Base-by-base conservation (phyloP, 2,888 invertebrate species). In the Carpatolechia fugitivella region DNA sequence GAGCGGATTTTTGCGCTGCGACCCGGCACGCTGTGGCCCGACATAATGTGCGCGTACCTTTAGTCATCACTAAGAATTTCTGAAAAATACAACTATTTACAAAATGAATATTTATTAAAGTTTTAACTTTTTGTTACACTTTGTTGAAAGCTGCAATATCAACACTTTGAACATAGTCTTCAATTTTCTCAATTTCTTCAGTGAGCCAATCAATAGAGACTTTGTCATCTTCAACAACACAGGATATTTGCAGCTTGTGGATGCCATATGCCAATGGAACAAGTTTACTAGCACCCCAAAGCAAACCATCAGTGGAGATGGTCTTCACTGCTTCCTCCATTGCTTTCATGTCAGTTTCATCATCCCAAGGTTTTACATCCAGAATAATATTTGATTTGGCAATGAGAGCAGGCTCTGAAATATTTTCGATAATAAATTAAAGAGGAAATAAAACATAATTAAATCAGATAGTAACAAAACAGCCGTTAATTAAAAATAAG, bases 81-180 rank as follows among this genome's bases (percentile, higher is more conserved):
- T n/a, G n/a, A n/a, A 44, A 18, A 38, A 49, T 31, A 38, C 24
- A 50, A 36, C 8, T 3, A 38, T 20, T 24, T 50, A 29, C 20
- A 13, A 38, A 38, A 30, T 8, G 20, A 49, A 35, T 35, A 1
- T 30, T 53, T 47, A 33, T 30, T 48, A 40, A 55, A 48, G 40
- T 31, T 49, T 50, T 48, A 35, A 50, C 40, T 56, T 57, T 57
- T 61, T 61, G 54, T 80, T 82, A 97, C 68, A 97, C 95, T 91
- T 98, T 98, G 86, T 98, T 98, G 86, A 99, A 99, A 60, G 98
- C 98, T 60, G 97, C 98, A 73, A 98, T 96, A 79, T 98, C 98
- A 52, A 98, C 95, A 76, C 97, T 97, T 91, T 98, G 98, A 48
- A 97, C 96, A 80, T 90, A 94, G 69, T 98, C 97, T 85, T 97